Evolutionary conservation across 2,888 invertebrate species (phyloP).

Genomic region (Cosmia trapezina): DNA sequence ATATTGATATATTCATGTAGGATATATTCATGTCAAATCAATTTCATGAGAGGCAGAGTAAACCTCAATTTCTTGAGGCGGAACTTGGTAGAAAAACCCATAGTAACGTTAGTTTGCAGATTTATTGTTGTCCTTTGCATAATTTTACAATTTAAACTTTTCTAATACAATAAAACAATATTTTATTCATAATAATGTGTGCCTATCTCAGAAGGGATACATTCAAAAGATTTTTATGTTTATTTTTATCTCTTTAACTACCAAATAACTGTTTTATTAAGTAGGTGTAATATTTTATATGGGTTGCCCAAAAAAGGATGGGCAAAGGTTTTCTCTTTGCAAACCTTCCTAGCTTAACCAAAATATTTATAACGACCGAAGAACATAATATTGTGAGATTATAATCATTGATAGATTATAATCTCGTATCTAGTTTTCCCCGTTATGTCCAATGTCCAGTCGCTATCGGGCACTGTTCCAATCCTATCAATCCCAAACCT

Average conservation of each 20-base stretch:
- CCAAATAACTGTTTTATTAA: conserved; percentile 6
- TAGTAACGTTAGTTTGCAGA: neutral
- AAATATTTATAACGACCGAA: neutral
- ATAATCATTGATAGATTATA: no score
- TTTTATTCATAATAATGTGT: conserved; percentile 42
- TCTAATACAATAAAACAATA: conserved; percentile 14
- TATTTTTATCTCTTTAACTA: conserved; percentile 24
- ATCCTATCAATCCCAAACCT: neutral
- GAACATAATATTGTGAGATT: no score
- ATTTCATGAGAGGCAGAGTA: neutral
- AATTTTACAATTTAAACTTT: conserved; percentile 44
- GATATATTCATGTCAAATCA: neutral
- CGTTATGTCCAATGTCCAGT: no score
- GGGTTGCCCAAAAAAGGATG: neutral
- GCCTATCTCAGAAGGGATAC: conserved; percentile 30
- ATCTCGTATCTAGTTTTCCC: no score
- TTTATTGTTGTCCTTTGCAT: conserved; percentile 50
- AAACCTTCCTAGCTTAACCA: no score
- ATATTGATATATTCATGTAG: neutral
- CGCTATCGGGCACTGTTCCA: neutral
- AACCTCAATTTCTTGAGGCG: neutral
- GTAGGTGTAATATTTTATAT: neutral
- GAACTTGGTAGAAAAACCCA: conserved; percentile 2
- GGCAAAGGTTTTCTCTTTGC: neutral
- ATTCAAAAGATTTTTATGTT: conserved; percentile 12